These are phyloP conservation scores for Gryllus bimaculatus DNA, from an alignment of 1,140 invertebrate genomes.

Conservation along the genomic window DNA sequence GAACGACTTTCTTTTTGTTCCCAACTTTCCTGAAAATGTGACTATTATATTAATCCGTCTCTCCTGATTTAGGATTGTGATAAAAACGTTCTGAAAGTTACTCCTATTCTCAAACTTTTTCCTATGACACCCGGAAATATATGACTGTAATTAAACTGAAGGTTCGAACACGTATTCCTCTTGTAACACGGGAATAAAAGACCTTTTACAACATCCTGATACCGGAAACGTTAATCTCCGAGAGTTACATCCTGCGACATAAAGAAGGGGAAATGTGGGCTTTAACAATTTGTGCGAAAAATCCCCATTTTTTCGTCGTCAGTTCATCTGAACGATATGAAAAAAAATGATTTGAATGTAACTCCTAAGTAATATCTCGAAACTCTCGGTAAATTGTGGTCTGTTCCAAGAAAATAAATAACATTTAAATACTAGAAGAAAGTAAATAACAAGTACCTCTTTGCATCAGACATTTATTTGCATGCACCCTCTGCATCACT, in stretches of 20 bases:
- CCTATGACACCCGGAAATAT: background rate
- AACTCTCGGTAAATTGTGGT: too few relatives aligned
- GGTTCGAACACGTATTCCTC: background rate
- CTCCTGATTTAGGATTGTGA: background rate
- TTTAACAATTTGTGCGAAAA: background rate
- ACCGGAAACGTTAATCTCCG: background rate
- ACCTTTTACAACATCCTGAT: background rate
- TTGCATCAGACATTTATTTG: too few relatives aligned
- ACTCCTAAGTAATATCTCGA: too few relatives aligned
- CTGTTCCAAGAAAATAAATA: too few relatives aligned
- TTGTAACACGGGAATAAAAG: background rate
- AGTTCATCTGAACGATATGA: too few relatives aligned
- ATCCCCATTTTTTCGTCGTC: too few relatives aligned
- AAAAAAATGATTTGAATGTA: too few relatives aligned
- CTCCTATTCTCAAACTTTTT: background rate
- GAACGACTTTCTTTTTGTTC: background rate
- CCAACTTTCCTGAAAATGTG: background rate
- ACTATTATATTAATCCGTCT: conserved; percentile 2
- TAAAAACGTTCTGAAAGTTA: conserved; percentile 1
- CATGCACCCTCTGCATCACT: too few relatives aligned
- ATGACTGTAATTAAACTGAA: background rate
- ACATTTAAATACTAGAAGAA: too few relatives aligned
- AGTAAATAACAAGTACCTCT: too few relatives aligned
- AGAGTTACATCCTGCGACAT: background rate
- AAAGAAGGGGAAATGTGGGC: background rate